Conservation (phyloP, 2,797 vertebrate genomes). For the Clarias pachynema region DNA sequence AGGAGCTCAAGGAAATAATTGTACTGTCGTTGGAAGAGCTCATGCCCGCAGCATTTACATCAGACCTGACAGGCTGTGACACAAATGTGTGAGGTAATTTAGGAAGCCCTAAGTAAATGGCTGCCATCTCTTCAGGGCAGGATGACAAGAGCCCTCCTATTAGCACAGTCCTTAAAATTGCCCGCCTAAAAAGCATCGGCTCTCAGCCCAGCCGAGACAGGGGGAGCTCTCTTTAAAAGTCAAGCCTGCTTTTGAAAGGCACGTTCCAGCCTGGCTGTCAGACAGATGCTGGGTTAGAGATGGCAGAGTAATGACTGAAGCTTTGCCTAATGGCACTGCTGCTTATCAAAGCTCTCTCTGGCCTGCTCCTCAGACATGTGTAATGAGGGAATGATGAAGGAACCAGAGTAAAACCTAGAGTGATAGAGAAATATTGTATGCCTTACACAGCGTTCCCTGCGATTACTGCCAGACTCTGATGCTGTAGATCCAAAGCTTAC, state of each 20-base stretch:
- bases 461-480: neutral
- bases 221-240: constrained; percentile 38
- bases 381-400: constrained; percentile 51
- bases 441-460: neutral
- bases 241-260: constrained; percentile 52
- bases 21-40: constrained; percentile 52
- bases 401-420: constrained; percentile 9
- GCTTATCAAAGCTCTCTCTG: constrained; percentile 48
- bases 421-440: constrained; percentile 5
- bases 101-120: constrained; percentile 52
- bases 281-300: constrained; percentile 49
- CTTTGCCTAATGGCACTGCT: constrained; percentile 50
- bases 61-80: constrained; percentile 54
- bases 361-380: constrained; percentile 36
- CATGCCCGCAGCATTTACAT: constrained; percentile 54
- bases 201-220: constrained; percentile 51
- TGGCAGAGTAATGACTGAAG: constrained; percentile 52
- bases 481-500: neutral
- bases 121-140: constrained; percentile 57
- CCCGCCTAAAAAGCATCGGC: constrained; percentile 49
- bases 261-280: constrained; percentile 56
- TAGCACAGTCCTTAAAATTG: constrained; percentile 52
- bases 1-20: constrained; percentile 55
- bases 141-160: constrained; percentile 62
- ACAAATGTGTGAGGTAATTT: constrained; percentile 56